These are phyloP conservation scores for Ischnura elegans DNA, from an alignment of 2,888 invertebrate genomes.

Conservation along the genomic window DNA sequence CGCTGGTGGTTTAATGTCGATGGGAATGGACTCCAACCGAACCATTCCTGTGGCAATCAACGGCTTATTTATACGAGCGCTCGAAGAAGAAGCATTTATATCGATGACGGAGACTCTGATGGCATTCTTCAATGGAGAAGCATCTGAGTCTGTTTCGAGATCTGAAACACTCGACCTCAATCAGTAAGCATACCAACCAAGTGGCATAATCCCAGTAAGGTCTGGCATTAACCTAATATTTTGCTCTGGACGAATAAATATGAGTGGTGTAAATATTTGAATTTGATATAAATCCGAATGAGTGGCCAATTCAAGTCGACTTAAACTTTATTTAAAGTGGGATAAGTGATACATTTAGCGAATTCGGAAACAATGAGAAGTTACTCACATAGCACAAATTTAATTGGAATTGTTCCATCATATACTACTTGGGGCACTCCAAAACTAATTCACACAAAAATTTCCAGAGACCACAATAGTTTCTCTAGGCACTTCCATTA, in stretches of 20 bases:
- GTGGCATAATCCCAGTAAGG: neutral
- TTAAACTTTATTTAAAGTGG: too few relatives aligned
- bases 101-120: neutral
- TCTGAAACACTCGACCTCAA: neutral
- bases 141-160: neutral
- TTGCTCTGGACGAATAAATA: neutral
- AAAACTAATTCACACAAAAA: too few relatives aligned
- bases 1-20: neutral
- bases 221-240: neutral
- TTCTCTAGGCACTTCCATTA: too few relatives aligned
- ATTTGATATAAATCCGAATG: too few relatives aligned
- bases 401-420: too few relatives aligned
- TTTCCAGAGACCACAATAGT: too few relatives aligned
- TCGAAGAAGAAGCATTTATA: neutral
- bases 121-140: neutral
- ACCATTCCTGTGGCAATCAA: neutral
- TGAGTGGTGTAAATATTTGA: too few relatives aligned
- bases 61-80: neutral
- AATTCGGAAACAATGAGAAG: too few relatives aligned
- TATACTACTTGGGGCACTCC: too few relatives aligned
- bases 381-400: too few relatives aligned
- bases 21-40: neutral
- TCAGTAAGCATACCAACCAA: neutral
- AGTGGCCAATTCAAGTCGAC: too few relatives aligned
- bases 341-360: too few relatives aligned